Evolutionary conservation across 2,888 invertebrate genomes (phyloP), one percentile per base, ranked within the genome.

Genomic region (Drosophila histrio): DNA sequence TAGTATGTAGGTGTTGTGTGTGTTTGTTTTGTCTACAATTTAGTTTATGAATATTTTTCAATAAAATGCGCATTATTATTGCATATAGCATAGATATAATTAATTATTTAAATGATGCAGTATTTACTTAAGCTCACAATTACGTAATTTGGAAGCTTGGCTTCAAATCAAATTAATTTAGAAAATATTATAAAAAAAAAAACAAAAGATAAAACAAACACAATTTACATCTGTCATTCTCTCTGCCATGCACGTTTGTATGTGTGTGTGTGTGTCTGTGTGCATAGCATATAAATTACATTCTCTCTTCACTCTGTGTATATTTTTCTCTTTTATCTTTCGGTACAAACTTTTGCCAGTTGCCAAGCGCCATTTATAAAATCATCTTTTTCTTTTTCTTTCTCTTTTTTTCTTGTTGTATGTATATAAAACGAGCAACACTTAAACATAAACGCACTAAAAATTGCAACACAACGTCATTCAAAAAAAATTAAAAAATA

Each of bases 61-160:
- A 62, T 59, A 73, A 77, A 74, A 74, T 72, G 67, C 64, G 58
- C 36, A 46, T 56, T 44, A 34, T 72, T n/a, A n/a, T 43, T 19
- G 22, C 22, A 49, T 24, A 28, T 53, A 30, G 38, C 38, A 60
- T 60, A 60, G 24, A 54, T 77, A 66, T 64, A 67, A n/a, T n/a
- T 53, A 73, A 57, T 57, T 58, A 47, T 69, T 15, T 77, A 26
- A 58, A 58, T 63, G 38, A 63, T 67, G 62, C 59, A 56, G 39
- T 72, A 65, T 59, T 78, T 78, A 79, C 44, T 80, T 79, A 82
- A 85, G 82, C 85, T 85, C 85, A 72, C 61, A 62, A 68, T 87
- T 89, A 73, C 86, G 70, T 77, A 65, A 72, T 84, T 69, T 72
- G 32, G 77, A 84, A 85, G 85, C 79, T 81, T 80, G 64, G 79